Base-by-base conservation (phyloP, 2,797 vertebrate genomes). In the Pangasius djambal region DNA sequence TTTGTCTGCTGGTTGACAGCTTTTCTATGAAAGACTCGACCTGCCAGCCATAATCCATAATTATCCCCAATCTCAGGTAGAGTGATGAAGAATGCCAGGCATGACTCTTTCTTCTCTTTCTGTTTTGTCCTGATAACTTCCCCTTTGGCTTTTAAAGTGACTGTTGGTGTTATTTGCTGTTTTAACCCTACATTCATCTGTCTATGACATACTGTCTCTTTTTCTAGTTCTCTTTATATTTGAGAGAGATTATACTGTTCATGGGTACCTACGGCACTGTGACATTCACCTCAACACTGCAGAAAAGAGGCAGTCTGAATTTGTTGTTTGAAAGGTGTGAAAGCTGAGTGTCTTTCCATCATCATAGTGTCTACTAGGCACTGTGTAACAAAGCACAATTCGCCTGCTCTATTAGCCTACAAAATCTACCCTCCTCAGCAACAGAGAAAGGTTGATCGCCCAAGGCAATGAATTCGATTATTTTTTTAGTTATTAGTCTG, bases 11-110 rank as follows among this genome's bases (percentile, higher is more conserved):
- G 88, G 77, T 85, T 92, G 92, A 91, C 89, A 91, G 90, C 88
- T 92, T 89, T 92, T 85, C 91, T 85, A 84, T 90, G 88, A 90
- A 89, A 88, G 88, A 67, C 88, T 91, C 52, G 72, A 69, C 87
- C 89, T 89, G 89, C 90, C 92, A 90, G 83, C 88, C 79, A 31
- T 92, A 92, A 92, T 90, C 87, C 87, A 48, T 91, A 92, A 91
- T 92, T 92, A 91, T 92, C 89, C 88, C 89, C 89, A 92, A 92
- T 92, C 90, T 90, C 79, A 85, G 83, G 74, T 79, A 89, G 88
- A 92, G 88, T 90, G 90, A 92, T 89, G 91, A 89, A 85, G 84
- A 88, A 89, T 88, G 90, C 85, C 89, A 91, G 89, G 50, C 40
- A 59, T 48, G 86, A 87, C 89, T 91, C 87, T 79, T 89, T 89